A percentile compares a stretch with the other conserved stretches of the same genome.
phyloP scores from a whole-genome alignment of 2,113 vertebrate species.

The Forbesichthys papilliferus region DNA sequence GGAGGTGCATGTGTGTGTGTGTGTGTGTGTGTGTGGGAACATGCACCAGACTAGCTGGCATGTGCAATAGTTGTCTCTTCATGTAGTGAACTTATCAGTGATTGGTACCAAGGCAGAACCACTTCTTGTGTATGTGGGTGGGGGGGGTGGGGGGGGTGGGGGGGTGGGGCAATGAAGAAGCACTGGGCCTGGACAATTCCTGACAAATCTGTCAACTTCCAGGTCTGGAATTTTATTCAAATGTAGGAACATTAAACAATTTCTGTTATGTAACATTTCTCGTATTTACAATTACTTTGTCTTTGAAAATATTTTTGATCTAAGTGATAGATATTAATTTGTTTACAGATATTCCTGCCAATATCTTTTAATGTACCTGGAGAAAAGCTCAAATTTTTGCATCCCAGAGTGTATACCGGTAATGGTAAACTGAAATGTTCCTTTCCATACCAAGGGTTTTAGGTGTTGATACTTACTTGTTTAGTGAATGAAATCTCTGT shows the following conservation, averaged over 20 bases:
- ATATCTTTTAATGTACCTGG: too few species aligned
- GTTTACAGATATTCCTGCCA: too few species aligned
- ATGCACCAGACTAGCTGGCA: constrained; percentile 16
- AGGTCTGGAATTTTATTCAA: too few species aligned
- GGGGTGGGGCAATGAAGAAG: neutral
- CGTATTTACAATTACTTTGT: too few species aligned
- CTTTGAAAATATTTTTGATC: too few species aligned
- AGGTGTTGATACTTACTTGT: constrained; percentile 33
- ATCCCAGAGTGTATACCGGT: too few species aligned
- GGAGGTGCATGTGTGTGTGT: constrained; percentile 4
- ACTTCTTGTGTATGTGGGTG: constrained; percentile 45
- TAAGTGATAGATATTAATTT: too few species aligned
- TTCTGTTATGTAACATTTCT: too few species aligned
- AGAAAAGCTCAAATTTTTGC: too few species aligned
- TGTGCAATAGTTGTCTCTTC: constrained; percentile 64
- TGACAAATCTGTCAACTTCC: too few species aligned
- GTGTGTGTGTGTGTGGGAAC: constrained; percentile 17
- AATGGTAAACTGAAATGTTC: neutral
- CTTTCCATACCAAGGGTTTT: constrained; percentile 24
- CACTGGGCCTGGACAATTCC: too few species aligned
- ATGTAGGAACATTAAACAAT: too few species aligned
- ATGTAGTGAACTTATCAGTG: constrained; percentile 63
- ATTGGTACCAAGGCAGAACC: constrained; percentile 55
- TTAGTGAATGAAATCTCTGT: constrained; percentile 45
- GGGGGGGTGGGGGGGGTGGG: neutral